phyloP scores from a whole-genome alignment of 2,797 vertebrate species.

The Morus bassanus region DNA sequence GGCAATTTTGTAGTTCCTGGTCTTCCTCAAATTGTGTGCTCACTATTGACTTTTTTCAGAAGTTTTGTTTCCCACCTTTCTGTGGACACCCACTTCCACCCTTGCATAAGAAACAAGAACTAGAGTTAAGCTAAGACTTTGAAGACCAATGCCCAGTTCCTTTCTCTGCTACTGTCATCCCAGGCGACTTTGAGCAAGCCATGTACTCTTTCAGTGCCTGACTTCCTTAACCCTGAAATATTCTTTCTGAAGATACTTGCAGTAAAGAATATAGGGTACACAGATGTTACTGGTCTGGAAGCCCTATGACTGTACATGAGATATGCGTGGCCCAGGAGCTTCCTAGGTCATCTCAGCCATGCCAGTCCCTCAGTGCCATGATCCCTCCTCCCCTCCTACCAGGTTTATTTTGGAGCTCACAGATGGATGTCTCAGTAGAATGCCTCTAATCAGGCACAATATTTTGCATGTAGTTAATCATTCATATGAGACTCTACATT shows the following conservation, averaged over 20 bases:
- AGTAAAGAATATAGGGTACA: neutral
- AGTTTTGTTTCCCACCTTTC: neutral
- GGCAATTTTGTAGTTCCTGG: neutral
- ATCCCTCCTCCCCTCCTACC: neutral
- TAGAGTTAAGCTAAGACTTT: neutral
- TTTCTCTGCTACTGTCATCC: neutral
- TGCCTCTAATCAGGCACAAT: constrained; percentile 53
- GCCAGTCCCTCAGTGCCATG: neutral
- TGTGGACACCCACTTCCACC: neutral
- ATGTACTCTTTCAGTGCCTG: neutral
- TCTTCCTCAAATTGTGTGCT: neutral
- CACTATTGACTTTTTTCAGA: neutral
- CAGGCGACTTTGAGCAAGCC: neutral
- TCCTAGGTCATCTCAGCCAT: rapidly evolving
- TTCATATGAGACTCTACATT: constrained; percentile 61
- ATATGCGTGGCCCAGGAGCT: rapidly evolving
- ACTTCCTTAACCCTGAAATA: neutral
- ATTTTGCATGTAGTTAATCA: constrained; percentile 63
- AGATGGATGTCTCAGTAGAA: constrained; percentile 61
- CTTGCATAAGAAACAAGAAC: neutral
- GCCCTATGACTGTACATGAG: neutral
- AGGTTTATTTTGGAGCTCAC: constrained; percentile 35
- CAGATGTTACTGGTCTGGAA: neutral
- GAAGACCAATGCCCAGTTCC: neutral
- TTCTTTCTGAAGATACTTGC: neutral